phyloP scores from a whole-genome alignment of 2,113 vertebrate species.

The Hemichromis elongatus region DNA sequence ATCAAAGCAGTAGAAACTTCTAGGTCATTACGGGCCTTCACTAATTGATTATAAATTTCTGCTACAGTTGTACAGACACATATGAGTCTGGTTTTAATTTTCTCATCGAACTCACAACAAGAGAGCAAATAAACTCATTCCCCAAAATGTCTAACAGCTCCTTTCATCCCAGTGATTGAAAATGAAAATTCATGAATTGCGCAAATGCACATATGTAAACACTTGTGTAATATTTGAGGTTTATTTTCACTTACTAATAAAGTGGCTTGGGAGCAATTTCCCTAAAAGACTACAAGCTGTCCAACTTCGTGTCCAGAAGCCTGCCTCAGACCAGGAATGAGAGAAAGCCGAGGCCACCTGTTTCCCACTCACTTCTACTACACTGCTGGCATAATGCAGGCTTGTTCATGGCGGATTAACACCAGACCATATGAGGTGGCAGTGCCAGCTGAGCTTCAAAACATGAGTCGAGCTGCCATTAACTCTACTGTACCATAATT shows the following conservation, averaged over 20 bases:
- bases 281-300: conserved; percentile 45
- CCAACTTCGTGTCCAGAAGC: conserved; percentile 44
- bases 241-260: conserved; percentile 50
- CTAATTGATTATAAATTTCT: neutral
- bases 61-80: neutral
- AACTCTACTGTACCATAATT: conserved; percentile 63
- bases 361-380: conserved; percentile 62
- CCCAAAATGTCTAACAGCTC: neutral
- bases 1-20: neutral
- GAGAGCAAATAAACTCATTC: neutral
- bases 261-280: conserved; percentile 38
- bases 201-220: conserved; percentile 13
- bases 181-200: neutral
- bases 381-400: conserved; percentile 63
- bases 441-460: conserved; percentile 77
- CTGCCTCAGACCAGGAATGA: conserved; percentile 28
- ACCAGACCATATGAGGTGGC: conserved; percentile 65
- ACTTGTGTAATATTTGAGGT: conserved; percentile 20
- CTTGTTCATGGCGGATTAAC: conserved; percentile 74
- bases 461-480: conserved; percentile 64
- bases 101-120: neutral
- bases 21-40: neutral
- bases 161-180: neutral
- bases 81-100: neutral
- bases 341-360: conserved; percentile 67